Evolutionary conservation across 2,797 vertebrate species (phyloP).

Genomic region (Cossypha niveicapilla): DNA sequence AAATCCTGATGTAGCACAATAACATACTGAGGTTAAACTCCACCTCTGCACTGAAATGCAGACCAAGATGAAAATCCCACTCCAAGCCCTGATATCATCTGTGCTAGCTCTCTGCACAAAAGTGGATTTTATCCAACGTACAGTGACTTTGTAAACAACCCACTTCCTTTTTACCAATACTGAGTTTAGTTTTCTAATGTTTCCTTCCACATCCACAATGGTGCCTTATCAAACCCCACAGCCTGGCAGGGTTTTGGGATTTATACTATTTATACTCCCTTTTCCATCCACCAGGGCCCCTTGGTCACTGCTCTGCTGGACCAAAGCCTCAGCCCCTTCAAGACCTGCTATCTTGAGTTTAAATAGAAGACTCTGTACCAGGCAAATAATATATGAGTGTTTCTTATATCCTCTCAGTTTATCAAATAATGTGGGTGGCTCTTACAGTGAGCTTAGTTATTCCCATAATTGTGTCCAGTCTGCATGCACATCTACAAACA

Average conservation of each 20-base stretch:
- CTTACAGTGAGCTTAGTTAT: neutral
- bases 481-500: neutral
- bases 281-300: neutral
- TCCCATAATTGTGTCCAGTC: neutral
- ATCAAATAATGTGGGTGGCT: neutral
- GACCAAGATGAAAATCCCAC: neutral
- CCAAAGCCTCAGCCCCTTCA: accelerated
- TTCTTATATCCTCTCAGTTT: neutral
- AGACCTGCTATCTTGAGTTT: neutral
- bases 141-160: slow-evolving; percentile 20
- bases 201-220: neutral
- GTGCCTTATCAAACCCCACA: slow-evolving; percentile 3
- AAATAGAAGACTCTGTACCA: neutral
- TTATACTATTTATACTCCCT: neutral
- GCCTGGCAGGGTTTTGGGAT: neutral
- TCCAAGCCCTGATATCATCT: slow-evolving; percentile 16
- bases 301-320: neutral
- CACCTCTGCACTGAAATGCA: neutral
- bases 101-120: slow-evolving; percentile 10
- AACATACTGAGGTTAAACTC: neutral
- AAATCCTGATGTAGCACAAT: neutral
- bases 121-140: slow-evolving; percentile 29
- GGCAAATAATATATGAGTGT: neutral
- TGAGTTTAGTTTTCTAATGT: neutral
- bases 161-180: neutral